phyloP scores from a whole-genome alignment of 2,888 invertebrate species.

The Acrobasis repandana region DNA sequence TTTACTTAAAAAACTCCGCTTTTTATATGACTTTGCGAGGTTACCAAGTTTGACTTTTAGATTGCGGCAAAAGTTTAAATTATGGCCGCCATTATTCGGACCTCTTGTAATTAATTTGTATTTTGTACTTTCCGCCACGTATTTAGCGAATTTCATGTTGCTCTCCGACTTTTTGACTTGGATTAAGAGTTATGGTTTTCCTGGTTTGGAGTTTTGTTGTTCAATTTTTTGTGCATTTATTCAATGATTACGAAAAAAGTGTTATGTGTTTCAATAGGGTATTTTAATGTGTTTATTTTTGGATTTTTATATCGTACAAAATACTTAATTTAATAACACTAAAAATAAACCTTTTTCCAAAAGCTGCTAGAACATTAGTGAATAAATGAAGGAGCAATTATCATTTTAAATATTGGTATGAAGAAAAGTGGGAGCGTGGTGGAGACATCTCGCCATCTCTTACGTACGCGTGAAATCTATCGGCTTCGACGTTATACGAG shows the following conservation, averaged over 20 bases:
- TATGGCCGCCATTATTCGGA: conserved; percentile 28
- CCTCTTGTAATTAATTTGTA: conserved; percentile 35
- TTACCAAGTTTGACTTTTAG: conserved; percentile 30
- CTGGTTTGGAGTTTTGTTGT: not conserved
- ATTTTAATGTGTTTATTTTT: too few relatives aligned
- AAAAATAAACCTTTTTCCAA: too few relatives aligned
- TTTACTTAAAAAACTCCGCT: conserved; percentile 26
- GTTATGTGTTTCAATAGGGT: too few relatives aligned
- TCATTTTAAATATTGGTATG: too few relatives aligned
- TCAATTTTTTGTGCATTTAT: not conserved
- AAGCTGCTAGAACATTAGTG: too few relatives aligned
- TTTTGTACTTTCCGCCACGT: conserved; percentile 32
- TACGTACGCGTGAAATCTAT: too few relatives aligned
- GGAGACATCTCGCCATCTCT: too few relatives aligned
- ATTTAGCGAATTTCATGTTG: conserved; percentile 26
- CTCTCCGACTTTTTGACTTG: not conserved
- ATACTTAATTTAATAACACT: too few relatives aligned
- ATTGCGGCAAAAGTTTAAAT: conserved; percentile 35
- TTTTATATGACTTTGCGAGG: conserved; percentile 26
- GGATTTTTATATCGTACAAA: too few relatives aligned
- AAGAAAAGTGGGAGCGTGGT: too few relatives aligned
- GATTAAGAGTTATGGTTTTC: not conserved
- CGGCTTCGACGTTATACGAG: too few relatives aligned
- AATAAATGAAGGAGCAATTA: too few relatives aligned
- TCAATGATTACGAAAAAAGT: conserved; percentile 9